Base-by-base conservation (phyloP, 2,797 vertebrate genomes). In the Chaetophractus vellerosus region DNA sequence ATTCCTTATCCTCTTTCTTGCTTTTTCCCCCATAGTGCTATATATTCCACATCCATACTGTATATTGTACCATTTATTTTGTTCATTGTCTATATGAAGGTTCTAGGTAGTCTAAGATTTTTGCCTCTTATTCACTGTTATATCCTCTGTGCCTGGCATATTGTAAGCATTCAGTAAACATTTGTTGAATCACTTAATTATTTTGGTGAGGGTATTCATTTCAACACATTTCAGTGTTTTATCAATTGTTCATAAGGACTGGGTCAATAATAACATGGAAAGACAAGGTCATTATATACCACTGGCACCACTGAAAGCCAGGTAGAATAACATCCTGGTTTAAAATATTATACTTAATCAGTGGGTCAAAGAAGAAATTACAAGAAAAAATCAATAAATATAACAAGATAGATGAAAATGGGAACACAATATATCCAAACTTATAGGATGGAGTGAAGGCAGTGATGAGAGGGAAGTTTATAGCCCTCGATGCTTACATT, bases 181-280 rank as follows among this genome's bases (percentile, higher is more conserved):
- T 5, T 41, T 28, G 50, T 66, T 61, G 57, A 95, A 50, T 69
- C 50, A 41, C 33, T 64, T 36, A 90, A 48, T 55, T 14, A 72
- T 63, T n/a, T 38, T 63, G 59, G 9, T 36, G 5, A 59, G 14
- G 23, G 23, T 71, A 75, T 79, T 84, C 57, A 72, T 68, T 92
- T 92, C 26, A 96, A 64, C n/a, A 82, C 18, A 75, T 74, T 74
- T 94, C 57, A 85, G 19, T 86, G 48, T n/a, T 75, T 61, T 86
- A 71, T 72, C 15, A 55, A 4, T 82, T 92, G 18, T 71, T 76
- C 36, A 33, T 50, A 26, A 87, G 24, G n/a, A 71, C 21, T 80
- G 3, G 6, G 50, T 90, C 36, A 92, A 24, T 41, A 88, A 57
- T 0, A 38, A 5, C 26, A 93, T 76, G n/a, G 7, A 83, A n/a